A percentile compares a stretch with the other conserved stretches of the same genome.
These are phyloP conservation scores for Caradrina clavipalpis DNA, from an alignment of 2,888 invertebrate species.

Conservation along the genomic window DNA sequence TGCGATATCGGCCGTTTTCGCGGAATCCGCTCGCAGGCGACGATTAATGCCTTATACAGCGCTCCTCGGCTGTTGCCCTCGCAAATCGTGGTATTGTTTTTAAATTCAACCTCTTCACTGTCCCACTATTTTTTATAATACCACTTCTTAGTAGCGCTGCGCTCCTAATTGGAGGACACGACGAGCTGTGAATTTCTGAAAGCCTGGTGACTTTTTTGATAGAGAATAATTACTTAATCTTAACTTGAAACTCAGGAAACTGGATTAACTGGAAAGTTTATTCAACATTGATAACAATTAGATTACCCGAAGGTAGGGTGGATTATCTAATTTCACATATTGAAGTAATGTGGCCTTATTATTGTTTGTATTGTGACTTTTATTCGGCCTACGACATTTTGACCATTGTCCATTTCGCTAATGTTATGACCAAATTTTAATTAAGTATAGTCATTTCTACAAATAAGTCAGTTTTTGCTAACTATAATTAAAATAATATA, in stretches of 20 bases:
- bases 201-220: conserved; percentile 4
- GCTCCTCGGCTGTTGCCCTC: conserved; percentile 65
- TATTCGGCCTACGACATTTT: no score
- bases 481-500: conserved; percentile 19
- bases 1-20: conserved; percentile 68
- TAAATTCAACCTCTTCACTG: conserved; percentile 63
- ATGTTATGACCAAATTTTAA: background rate
- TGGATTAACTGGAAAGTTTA: background rate
- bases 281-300: background rate
- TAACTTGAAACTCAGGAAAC: background rate
- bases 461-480: conserved; percentile 2
- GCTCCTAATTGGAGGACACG: conserved; percentile 67
- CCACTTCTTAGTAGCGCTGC: conserved; percentile 67
- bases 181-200: conserved; percentile 59
- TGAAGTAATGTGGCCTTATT: no score
- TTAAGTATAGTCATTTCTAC: background rate
- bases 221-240: conserved; percentile 14
- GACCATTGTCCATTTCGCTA: background rate
- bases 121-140: conserved; percentile 59
- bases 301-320: no score
- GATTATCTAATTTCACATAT: no score
- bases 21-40: conserved; percentile 67
- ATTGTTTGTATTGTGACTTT: no score
- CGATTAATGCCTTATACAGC: conserved; percentile 72
- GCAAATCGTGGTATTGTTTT: conserved; percentile 66